phyloP scores from a whole-genome alignment of 2,113 vertebrate genomes.

The Alethe castanea region DNA sequence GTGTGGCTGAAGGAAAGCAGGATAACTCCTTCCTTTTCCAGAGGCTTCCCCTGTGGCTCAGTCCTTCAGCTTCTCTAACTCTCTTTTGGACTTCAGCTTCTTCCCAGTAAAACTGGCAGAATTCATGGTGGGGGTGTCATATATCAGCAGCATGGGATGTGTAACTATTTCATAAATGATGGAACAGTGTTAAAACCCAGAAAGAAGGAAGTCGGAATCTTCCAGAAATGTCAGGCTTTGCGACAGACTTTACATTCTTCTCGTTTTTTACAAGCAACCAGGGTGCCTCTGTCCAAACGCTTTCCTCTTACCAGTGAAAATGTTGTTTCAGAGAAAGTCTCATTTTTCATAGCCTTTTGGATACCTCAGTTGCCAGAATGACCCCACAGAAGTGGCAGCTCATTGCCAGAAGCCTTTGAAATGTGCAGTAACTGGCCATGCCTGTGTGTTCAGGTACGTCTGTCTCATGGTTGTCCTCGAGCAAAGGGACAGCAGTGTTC shows the following conservation, averaged over 20 bases:
- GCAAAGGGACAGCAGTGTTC: not conserved
- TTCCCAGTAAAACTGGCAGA: not conserved
- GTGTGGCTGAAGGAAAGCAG: not conserved
- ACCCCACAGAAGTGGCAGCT: not conserved
- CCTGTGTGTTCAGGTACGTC: not conserved
- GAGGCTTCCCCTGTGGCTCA: not conserved
- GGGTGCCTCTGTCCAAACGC: not conserved
- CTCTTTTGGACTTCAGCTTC: not conserved
- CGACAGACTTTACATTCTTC: not conserved
- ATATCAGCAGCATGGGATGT: not conserved
- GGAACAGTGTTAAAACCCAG: not conserved
- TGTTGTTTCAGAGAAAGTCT: not conserved
- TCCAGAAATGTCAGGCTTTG: constrained; percentile 9
- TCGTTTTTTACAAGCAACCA: not conserved
- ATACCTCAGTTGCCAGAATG: not conserved
- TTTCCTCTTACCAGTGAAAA: not conserved
- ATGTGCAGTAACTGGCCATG: not conserved
- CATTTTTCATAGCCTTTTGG: not conserved
- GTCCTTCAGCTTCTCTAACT: not conserved
- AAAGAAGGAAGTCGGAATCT: not conserved
- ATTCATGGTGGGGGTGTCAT: not conserved
- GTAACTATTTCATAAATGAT: not conserved
- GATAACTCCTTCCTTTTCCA: not conserved
- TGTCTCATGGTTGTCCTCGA: accelerated
- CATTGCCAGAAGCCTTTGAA: not conserved